Conservation (phyloP, 2,797 vertebrate species). For the Balearica regulorum region DNA sequence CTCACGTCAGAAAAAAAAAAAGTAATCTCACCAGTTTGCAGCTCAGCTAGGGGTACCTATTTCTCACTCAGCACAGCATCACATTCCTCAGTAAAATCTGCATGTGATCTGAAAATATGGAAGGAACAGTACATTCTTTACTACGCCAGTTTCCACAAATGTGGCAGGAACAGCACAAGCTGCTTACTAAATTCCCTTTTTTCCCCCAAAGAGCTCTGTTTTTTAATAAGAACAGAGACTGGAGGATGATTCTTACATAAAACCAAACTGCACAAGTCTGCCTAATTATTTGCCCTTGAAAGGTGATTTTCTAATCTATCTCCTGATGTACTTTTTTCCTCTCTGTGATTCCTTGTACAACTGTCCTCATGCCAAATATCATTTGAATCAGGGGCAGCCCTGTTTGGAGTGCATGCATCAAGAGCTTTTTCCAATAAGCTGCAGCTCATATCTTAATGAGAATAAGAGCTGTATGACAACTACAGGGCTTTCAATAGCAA, state of each 20-base stretch:
- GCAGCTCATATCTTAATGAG: constrained; percentile 23
- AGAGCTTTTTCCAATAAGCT: constrained; percentile 23
- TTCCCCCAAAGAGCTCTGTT: background rate
- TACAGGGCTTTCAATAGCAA: background rate
- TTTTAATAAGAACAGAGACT: background rate
- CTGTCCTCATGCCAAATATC: constrained; percentile 36
- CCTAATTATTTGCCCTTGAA: constrained; percentile 41
- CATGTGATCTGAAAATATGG: background rate
- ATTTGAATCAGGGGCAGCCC: constrained; percentile 40
- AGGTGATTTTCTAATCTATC: constrained; percentile 23
- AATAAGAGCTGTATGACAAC: constrained; percentile 22
- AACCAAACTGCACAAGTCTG: background rate
- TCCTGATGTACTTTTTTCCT: background rate
- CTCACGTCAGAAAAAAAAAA: background rate
- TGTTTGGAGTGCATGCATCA: constrained; percentile 18
- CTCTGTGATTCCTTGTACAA: constrained; percentile 32
- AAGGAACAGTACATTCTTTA: background rate
- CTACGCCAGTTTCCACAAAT: background rate
- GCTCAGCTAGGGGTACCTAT: background rate
- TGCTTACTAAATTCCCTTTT: background rate
- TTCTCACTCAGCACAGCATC: background rate
- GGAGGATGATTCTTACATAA: background rate
- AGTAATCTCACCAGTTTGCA: background rate
- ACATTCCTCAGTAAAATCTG: background rate
- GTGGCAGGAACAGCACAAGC: background rate